Evolutionary conservation across 2,888 invertebrate genomes (phyloP), one percentile per base, ranked within the genome.

Genomic region (Drosophila eohydei): DNA sequence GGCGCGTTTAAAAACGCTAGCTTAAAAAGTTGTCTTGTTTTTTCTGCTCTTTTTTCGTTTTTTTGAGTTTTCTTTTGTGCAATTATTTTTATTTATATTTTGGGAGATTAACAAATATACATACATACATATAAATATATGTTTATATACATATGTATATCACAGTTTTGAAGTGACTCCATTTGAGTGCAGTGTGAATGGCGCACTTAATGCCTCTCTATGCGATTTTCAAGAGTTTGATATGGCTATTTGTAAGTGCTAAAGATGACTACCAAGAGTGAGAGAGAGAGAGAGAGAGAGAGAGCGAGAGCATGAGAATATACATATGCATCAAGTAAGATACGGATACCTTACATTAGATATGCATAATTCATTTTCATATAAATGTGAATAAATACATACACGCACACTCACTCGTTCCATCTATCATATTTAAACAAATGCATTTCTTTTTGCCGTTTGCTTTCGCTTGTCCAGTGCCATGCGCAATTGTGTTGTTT

Each of bases 1-100:
- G 83, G 78, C 78, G 83, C 83, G 65, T 72, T 73, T 76, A 43
- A 43, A 68, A 72, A 61, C 73, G 78, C 73, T 32, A 38, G 48
- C 55, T 52, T 40, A 50, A 16, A 48, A 38, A 14, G 26, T 57
- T 16, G 8, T 32, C 14, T 28, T 26, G 26, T 32, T 40, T 48
- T 21, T 54, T 48, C 12, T 11, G 26, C 11, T 51, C 3, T 50
- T 11, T 9, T 5, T 11, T n/a, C 11, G 7, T n/a, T n/a, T 41
- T 21, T n/a, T 26, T n/a, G 2, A 41, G 3, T 41, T 52, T 26
- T 41, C 52, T 5, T 38, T 34, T 36, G 36, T 36, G 34, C 34
- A n/a, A 36, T 21, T 46, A 38, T 46, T 46, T 54, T 40, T 34
- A 26, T 41, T 55, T 61, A n/a, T 21, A 21, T 12, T 34, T 50